phyloP scores from a whole-genome alignment of 2,797 vertebrate species.

The Morus bassanus region DNA sequence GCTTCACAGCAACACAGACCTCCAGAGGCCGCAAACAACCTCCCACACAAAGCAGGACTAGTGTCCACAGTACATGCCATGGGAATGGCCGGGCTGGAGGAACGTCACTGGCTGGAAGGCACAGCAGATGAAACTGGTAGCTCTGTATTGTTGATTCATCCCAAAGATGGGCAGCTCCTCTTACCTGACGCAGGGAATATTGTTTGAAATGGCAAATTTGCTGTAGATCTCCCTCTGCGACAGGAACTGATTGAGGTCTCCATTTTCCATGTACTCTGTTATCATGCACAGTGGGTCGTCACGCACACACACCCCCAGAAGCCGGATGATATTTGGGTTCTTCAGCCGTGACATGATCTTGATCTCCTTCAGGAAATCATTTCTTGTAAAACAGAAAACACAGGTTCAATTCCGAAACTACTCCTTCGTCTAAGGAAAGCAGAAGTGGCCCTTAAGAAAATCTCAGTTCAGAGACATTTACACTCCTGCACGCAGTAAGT shows the following conservation, averaged over 20 bases:
- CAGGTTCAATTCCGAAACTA: neutral
- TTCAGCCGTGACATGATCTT: conserved; percentile 99
- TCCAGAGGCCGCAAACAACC: neutral
- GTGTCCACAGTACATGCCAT: fast-evolving
- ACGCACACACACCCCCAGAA: conserved; percentile 92
- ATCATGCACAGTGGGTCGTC: conserved; percentile 98
- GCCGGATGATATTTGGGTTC: conserved; percentile 96
- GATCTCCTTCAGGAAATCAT: conserved; percentile 98
- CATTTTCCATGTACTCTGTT: conserved; percentile 99
- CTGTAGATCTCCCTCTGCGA: conserved; percentile 92
- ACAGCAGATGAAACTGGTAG: neutral
- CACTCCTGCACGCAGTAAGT: neutral
- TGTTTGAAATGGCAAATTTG: conserved; percentile 89
- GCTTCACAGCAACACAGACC: neutral
- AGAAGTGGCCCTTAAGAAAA: neutral
- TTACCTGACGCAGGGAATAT: conserved; percentile 90
- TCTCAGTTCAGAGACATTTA: neutral
- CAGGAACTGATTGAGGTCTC: conserved; percentile 98
- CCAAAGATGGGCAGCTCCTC: neutral
- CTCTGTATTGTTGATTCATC: neutral
- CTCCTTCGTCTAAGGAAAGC: neutral
- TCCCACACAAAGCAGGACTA: neutral
- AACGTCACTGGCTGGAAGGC: neutral
- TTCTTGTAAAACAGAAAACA: conserved; percentile 68
- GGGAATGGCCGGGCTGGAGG: neutral